A percentile compares a stretch with the other conserved stretches of the same genome.
Conservation (phyloP, 2,113 vertebrate genomes). For the Xiphias gladius region DNA sequence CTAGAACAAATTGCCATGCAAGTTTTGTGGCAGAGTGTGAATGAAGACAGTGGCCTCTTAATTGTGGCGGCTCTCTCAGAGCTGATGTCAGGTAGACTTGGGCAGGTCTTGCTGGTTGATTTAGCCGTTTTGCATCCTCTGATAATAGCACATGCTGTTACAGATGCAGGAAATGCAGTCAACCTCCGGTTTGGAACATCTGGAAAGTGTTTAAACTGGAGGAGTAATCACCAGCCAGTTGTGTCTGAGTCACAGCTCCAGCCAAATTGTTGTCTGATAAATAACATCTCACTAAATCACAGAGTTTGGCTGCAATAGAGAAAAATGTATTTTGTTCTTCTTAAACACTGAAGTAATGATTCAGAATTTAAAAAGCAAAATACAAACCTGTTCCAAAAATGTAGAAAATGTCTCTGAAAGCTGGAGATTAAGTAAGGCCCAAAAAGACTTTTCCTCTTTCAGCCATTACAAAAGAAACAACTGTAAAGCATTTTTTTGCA, state of each 20-base stretch:
- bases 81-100: constrained; percentile 38
- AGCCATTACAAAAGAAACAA: not conserved
- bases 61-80: constrained; percentile 33
- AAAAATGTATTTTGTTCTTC: not conserved
- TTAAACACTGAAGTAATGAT: not conserved
- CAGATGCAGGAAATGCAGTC: constrained; percentile 29
- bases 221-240: constrained; percentile 2
- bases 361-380: not conserved
- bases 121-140: constrained; percentile 24
- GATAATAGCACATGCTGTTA: constrained; percentile 34
- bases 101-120: constrained; percentile 54
- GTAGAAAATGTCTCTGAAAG: not conserved
- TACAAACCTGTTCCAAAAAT: not conserved
- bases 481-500: not conserved
- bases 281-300: not conserved
- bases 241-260: constrained; percentile 1
- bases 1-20: constrained; percentile 55
- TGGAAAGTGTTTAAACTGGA: constrained; percentile 34
- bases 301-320: not conserved
- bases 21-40: constrained; percentile 36
- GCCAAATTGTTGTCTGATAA: not conserved
- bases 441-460: not conserved
- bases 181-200: constrained; percentile 43
- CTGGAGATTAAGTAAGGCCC: not conserved
- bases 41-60: constrained; percentile 47